phyloP scores from a whole-genome alignment of 2,113 vertebrate species.

The Eubucco bourcierii region DNA sequence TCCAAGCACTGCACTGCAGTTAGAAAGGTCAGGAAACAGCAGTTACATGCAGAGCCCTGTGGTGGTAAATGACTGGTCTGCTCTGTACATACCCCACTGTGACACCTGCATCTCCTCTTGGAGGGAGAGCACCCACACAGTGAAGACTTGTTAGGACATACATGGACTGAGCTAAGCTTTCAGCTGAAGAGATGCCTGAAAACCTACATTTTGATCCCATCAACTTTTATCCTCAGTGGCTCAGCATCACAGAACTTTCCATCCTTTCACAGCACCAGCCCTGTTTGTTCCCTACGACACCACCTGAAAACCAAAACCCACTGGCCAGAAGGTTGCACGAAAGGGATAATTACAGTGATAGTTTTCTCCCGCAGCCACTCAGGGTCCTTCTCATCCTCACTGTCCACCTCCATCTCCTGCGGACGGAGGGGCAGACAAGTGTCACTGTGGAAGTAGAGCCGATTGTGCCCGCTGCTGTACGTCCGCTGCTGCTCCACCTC shows the following conservation, averaged over 20 bases:
- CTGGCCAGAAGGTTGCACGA: background rate
- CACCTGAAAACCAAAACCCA: background rate
- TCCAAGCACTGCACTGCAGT: background rate
- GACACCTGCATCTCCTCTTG: background rate
- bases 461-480: constrained; percentile 96
- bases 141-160: background rate
- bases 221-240: background rate
- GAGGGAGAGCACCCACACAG: background rate
- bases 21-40: background rate
- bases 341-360: constrained; percentile 83
- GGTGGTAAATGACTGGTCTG: background rate
- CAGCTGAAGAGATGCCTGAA: background rate
- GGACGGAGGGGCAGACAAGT: constrained; percentile 95
- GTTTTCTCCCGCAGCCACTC: constrained; percentile 98
- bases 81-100: background rate
- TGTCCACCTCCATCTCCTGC: constrained; percentile 98
- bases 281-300: background rate
- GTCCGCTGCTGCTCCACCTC: constrained; percentile 96
- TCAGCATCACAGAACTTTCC: background rate
- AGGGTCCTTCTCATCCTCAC: constrained; percentile 95
- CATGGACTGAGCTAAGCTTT: background rate
- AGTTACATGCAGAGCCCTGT: background rate
- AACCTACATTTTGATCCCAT: background rate
- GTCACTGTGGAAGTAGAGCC: constrained; percentile 98
- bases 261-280: rapidly evolving